Evolutionary conservation across 2,113 vertebrate genomes (phyloP), one percentile per base, ranked within the genome.

Genomic region (Pelusios castaneus): DNA sequence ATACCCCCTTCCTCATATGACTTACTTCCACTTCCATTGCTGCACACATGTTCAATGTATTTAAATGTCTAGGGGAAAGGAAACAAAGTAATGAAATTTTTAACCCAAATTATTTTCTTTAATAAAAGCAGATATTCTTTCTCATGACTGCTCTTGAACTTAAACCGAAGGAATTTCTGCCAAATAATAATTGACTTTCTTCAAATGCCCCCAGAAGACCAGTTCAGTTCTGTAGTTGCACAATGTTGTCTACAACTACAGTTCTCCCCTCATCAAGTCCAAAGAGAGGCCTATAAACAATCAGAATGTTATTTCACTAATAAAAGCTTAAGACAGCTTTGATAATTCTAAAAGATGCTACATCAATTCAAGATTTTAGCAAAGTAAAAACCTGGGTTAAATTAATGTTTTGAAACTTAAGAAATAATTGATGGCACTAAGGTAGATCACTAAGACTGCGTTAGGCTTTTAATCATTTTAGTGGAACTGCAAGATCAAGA

Each of bases 1-100:
- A 97, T 95, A 99, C 99, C 95, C 81, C 82, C 90, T 96, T 98
- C 95, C 98, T 98, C 16, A 97, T 97, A 83, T 58, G 96, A 70
- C 96, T 96, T 89, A 98, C 97, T 96, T 99, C 99, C 96, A 99
- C 97, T 97, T 98, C 99, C 98, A 99, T 98, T 80, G 98, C 97
- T 58, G 97, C 97, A 73, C 98, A 98, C 92, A 98, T 99, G 97
- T 99, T 99, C 94, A 99, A 91, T n/a, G 98, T 98, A 95, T 97
- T 98, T 96, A 99, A 92, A 87, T 99, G 98, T 93, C 99, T 99
- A 90, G 14, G 95, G 87, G 60, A 31, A 22, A 78, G 88, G 49
- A 54, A 80, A 89, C 79, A 55, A 95, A 63, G 75, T 14, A 80
- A 25, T 88, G 25, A 87, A 80, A n/a, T 27, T 70, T 93, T 82